Conservation (phyloP, 2,113 vertebrate species). For the Nothocercus julius region DNA sequence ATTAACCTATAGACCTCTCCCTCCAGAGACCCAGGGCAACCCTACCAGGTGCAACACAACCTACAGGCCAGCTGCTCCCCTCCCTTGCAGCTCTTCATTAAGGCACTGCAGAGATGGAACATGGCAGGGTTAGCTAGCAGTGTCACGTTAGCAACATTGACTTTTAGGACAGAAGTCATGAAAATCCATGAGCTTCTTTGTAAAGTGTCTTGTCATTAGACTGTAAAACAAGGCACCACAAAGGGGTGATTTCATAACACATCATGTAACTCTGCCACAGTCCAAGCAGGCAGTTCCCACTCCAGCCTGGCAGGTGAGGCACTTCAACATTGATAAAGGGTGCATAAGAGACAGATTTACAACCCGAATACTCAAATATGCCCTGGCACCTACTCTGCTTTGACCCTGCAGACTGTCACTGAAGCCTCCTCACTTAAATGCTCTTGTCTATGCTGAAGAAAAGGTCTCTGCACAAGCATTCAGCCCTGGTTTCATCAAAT, state of each 20-base stretch:
- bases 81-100: neutral
- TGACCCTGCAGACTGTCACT: neutral
- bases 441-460: neutral
- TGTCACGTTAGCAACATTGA: neutral
- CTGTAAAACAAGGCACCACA: neutral
- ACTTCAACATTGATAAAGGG: neutral
- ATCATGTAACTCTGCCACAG: neutral
- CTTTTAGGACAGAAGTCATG: neutral
- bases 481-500: neutral
- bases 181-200: neutral
- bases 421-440: neutral
- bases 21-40: neutral
- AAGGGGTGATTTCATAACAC: neutral
- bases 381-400: neutral
- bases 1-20: constrained; percentile 16
- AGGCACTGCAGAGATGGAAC: neutral
- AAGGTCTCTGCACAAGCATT: neutral
- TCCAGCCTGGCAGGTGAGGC: neutral
- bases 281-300: neutral
- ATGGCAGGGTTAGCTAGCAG: neutral
- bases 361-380: neutral
- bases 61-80: constrained; percentile 28
- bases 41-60: neutral
- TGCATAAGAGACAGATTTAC: neutral
- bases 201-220: neutral